Evolutionary conservation across 2,113 vertebrate species (phyloP).

Genomic region (Corythaeola cristata): DNA sequence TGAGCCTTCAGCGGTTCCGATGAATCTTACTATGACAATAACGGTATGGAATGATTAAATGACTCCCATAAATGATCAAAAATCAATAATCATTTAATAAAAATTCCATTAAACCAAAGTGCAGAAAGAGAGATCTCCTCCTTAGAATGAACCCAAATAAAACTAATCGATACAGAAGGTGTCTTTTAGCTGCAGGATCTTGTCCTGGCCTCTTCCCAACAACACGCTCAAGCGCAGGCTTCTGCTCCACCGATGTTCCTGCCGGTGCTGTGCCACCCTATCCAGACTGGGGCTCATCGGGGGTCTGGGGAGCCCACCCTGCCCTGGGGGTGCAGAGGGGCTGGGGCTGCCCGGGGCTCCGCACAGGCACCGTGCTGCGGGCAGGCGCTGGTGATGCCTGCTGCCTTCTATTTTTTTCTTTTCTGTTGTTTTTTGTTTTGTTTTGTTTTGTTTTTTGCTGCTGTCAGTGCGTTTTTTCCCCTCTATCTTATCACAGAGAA

Average conservation of each 20-base stretch:
- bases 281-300: accelerated
- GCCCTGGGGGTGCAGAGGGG: neutral
- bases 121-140: neutral
- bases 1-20: accelerated
- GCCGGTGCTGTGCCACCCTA: neutral
- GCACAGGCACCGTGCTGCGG: neutral
- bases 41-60: neutral
- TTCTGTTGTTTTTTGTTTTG: neutral
- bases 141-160: neutral
- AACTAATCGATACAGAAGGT: neutral
- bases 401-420: neutral
- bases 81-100: neutral
- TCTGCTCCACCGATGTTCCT: neutral
- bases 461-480: neutral
- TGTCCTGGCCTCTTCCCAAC: neutral
- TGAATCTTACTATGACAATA: neutral
- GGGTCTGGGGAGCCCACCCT: neutral
- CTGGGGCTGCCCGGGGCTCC: neutral
- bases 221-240: accelerated
- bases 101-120: neutral
- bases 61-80: neutral
- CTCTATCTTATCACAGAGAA: neutral
- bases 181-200: neutral
- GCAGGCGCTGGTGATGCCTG: neutral
- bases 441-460: neutral